Conservation (phyloP, 2,888 invertebrate genomes). For the Habroteleia sp. region DNA sequence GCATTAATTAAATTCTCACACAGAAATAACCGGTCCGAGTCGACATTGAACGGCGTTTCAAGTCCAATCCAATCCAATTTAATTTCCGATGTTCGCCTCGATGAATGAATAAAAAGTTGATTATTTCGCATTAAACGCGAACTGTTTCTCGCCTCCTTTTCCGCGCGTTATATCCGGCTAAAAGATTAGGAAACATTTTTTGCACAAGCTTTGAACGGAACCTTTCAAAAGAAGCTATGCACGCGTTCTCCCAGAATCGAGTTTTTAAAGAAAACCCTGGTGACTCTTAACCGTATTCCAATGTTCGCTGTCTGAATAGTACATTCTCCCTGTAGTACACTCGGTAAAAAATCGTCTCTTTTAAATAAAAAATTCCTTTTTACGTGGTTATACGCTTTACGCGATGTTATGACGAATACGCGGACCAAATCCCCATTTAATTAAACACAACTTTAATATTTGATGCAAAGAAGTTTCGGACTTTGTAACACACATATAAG, state of each 20-base stretch:
- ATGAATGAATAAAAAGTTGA: constrained; percentile 2
- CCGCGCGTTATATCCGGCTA: constrained; percentile 8
- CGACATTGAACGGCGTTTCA: background rate
- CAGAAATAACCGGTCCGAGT: background rate
- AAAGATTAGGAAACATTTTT: constrained; percentile 40
- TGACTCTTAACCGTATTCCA: constrained; percentile 30
- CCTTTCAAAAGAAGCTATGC: constrained; percentile 28
- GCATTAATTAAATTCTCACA: constrained; percentile 4
- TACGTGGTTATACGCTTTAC: too few species aligned
- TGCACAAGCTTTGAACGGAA: constrained; percentile 10
- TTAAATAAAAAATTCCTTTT: constrained; percentile 42
- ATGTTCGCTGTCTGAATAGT: constrained; percentile 22
- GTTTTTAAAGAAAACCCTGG: constrained; percentile 27
- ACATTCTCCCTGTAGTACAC: constrained; percentile 27
- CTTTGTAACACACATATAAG: too few species aligned
- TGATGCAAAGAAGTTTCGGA: too few species aligned
- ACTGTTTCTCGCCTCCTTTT: background rate
- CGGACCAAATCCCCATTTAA: too few species aligned
- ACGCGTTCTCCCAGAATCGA: constrained; percentile 13
- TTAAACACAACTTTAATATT: too few species aligned
- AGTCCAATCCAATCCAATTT: constrained; percentile 8
- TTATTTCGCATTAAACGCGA: constrained; percentile 12
- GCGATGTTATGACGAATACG: too few species aligned
- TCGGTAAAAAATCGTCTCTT: constrained; percentile 25
- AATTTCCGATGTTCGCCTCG: constrained; percentile 1